Evolutionary conservation across 2,113 vertebrate species (phyloP).

Genomic region (Chiloscyllium plagiosum): DNA sequence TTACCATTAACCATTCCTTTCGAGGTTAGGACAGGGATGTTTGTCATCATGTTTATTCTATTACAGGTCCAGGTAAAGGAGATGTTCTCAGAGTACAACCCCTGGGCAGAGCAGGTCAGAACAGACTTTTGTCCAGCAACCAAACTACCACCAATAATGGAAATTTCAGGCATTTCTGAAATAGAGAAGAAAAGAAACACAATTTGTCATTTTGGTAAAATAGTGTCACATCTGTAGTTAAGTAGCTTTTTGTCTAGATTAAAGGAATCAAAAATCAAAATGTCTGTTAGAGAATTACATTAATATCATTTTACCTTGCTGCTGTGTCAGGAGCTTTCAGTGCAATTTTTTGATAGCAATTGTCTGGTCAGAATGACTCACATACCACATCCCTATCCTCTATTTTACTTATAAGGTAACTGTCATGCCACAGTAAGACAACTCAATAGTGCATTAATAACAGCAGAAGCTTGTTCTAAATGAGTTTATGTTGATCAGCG

Average conservation of each 20-base stretch:
- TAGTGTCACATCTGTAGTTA: not conserved
- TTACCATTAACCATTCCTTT: not conserved
- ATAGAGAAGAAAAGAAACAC: not conserved
- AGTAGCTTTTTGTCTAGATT: not conserved
- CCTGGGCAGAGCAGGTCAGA: not conserved
- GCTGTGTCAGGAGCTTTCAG: not conserved
- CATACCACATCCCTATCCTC: not conserved
- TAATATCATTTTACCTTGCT: not conserved
- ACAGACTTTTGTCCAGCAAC: not conserved
- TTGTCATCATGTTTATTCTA: not conserved
- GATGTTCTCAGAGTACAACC: not conserved
- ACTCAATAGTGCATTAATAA: not conserved
- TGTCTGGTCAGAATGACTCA: not conserved
- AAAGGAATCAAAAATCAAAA: not conserved
- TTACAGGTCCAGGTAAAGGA: not conserved
- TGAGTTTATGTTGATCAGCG: not conserved
- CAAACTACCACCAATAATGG: not conserved
- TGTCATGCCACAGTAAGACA: not conserved
- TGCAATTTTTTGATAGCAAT: not conserved
- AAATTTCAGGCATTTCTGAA: not conserved
- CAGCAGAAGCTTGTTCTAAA: not conserved
- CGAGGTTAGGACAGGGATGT: not conserved
- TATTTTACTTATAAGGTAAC: not conserved
- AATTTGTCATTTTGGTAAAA: not conserved
- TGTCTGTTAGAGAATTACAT: not conserved